Base-by-base conservation (phyloP, 2,888 invertebrate genomes). In the Microctonus brassicae region DNA sequence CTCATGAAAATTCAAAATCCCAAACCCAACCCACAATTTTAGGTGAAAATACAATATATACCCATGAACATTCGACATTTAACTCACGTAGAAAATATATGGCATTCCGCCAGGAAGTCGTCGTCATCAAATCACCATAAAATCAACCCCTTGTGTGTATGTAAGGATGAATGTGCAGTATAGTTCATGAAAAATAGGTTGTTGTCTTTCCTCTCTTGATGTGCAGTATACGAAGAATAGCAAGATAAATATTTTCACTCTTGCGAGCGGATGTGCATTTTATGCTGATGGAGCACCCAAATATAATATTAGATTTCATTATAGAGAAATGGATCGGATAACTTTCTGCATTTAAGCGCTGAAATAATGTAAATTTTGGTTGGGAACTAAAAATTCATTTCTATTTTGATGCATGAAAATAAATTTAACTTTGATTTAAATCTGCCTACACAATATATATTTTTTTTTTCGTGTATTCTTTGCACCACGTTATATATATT, bases 121-220 rank as follows among this genome's bases (percentile, higher is more conserved):
- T 68, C 58, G 69, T 70, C 66, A 76, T 76, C 76, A 77, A 76
- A 77, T 77, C 75, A 75, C 73, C 75, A 76, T 77, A 73, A 76
- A 77, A 77, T 72, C 76, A 76, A 73, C 70, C 74, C 73, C 66
- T 61, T 52, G 42, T 63, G 55, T 65, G 34, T 29, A 17, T 53
- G 7, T 29, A 29, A 3, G n/a, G n/a, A n/a, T n/a, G n/a, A n/a
- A n/a, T n/a, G n/a, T n/a, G n/a, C n/a, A n/a, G n/a, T n/a, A n/a
- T n/a, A n/a, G n/a, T n/a, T 47, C 57, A 57, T 52, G 42, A 69
- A 39, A 65, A 53, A 58, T 47, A 52, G 7, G 42, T 33, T 47
- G 39, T 69, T 58, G 58, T 67, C 57, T 58, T 39, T 17, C 5
- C n/a, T 13, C 6, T 4, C 10, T 58, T 34, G 7, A 34, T 33